Conservation (phyloP, 2,797 vertebrate species). For the Hirundo rustica region DNA sequence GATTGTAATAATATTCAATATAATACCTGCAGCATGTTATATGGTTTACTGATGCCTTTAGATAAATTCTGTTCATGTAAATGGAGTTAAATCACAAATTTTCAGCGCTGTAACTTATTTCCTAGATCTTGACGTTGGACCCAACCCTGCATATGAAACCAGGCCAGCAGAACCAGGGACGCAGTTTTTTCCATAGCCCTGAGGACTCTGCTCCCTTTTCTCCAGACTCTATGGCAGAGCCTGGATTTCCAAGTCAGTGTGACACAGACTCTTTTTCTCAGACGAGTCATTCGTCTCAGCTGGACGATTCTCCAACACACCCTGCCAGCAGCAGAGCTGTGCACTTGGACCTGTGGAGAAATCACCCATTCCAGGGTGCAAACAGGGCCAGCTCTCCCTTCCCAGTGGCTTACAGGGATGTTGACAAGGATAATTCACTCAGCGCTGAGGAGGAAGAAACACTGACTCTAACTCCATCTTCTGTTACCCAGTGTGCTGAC, state of each 20-base stretch:
- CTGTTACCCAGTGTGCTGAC: conserved; percentile 63
- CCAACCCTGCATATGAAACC: conserved; percentile 81
- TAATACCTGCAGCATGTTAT: background rate
- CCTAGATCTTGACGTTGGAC: conserved; percentile 85
- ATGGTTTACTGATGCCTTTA: background rate
- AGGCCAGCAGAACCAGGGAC: conserved; percentile 76
- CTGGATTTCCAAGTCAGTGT: conserved; percentile 73
- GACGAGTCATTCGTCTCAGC: conserved; percentile 74
- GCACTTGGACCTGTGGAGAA: conserved; percentile 64
- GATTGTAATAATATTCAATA: background rate
- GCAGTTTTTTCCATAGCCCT: conserved; percentile 73
- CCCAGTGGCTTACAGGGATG: conserved; percentile 29
- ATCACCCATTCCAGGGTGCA: conserved; percentile 46
- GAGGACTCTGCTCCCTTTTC: conserved; percentile 74
- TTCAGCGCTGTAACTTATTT: conserved; percentile 1
- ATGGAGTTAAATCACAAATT: background rate
- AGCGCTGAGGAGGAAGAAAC: conserved; percentile 81
- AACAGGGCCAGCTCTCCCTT: conserved; percentile 51
- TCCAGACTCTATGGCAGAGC: conserved; percentile 85
- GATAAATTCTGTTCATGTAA: background rate
- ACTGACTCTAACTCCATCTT: conserved; percentile 71
- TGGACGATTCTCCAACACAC: conserved; percentile 56
- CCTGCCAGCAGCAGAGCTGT: conserved; percentile 58
- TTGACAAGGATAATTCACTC: conserved; percentile 49
- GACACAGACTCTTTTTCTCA: conserved; percentile 84